Evolutionary conservation across 1,140 invertebrate species (phyloP).

Genomic region (Lordiphosa collinella): DNA sequence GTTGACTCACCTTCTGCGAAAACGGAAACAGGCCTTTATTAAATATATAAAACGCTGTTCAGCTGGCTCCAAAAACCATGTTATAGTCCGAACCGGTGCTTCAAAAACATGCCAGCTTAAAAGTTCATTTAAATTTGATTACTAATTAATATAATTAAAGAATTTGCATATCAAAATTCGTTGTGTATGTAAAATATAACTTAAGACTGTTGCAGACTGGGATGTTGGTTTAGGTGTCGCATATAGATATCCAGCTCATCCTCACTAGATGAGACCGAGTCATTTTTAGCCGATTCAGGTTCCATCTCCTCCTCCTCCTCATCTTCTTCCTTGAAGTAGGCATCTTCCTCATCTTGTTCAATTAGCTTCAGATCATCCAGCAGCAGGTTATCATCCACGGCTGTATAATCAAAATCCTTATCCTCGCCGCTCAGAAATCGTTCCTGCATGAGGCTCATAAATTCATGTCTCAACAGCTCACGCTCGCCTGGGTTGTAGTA

Average conservation of each 20-base stretch:
- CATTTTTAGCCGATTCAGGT: no score
- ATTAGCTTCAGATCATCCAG: conserved; percentile 88
- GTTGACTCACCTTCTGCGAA: no score
- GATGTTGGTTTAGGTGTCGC: conserved; percentile 82
- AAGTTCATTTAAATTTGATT: no score
- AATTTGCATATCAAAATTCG: no score
- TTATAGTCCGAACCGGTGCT: no score
- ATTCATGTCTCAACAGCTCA: conserved; percentile 88
- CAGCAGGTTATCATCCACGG: conserved; percentile 87
- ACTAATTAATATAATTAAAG: no score
- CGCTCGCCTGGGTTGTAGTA: conserved; percentile 80
- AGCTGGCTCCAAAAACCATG: no score
- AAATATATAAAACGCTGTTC: no score
- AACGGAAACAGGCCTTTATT: no score
- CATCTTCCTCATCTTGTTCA: conserved; percentile 90
- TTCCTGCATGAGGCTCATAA: conserved; percentile 92
- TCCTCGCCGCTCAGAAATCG: conserved; percentile 93
- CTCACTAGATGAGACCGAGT: conserved; percentile 68
- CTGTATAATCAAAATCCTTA: conserved; percentile 87
- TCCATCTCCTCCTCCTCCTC: conserved; percentile 78
- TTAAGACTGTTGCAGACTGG: conserved; percentile 49
- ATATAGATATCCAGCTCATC: conserved; percentile 89
- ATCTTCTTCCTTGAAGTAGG: conserved; percentile 90
- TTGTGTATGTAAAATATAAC: conserved; percentile 3
- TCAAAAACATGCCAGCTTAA: no score